Conservation (phyloP, 1,140 invertebrate genomes). For the Lepidostoma basale region DNA sequence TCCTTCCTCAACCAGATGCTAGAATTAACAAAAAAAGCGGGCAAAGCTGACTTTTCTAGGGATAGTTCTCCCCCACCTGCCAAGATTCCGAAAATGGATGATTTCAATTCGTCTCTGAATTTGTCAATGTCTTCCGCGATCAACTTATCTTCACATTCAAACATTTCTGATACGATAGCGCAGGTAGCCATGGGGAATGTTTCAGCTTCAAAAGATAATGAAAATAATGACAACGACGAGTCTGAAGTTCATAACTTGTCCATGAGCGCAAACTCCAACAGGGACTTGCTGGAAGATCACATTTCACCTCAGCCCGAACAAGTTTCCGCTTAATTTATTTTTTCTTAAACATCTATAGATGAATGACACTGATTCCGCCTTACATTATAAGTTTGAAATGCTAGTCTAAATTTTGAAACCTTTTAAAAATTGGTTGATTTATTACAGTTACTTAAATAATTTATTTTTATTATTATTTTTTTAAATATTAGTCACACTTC, state of each 20-base stretch:
- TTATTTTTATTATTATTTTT: too few relatives aligned
- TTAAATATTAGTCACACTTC: too few relatives aligned
- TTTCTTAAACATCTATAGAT: not conserved
- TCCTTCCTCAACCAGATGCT: constrained; percentile 61
- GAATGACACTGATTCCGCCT: not conserved
- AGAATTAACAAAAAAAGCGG: constrained; percentile 59
- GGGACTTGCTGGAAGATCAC: constrained; percentile 20
- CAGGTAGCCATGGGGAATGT: constrained; percentile 57
- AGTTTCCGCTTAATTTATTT: constrained; percentile 7
- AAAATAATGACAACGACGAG: constrained; percentile 27
- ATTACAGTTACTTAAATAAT: too few relatives aligned
- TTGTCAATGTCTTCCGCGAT: constrained; percentile 50
- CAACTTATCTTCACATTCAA: constrained; percentile 51
- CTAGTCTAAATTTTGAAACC: constrained; percentile 8
- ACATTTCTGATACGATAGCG: constrained; percentile 55
- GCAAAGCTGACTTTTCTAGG: constrained; percentile 55
- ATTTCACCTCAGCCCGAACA: constrained; percentile 30
- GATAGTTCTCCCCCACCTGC: constrained; percentile 53
- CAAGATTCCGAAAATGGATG: constrained; percentile 55
- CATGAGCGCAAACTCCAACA: constrained; percentile 18
- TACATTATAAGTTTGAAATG: constrained; percentile 10
- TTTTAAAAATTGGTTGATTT: too few relatives aligned
- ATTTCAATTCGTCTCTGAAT: constrained; percentile 49
- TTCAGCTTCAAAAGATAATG: constrained; percentile 47
- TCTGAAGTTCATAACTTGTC: constrained; percentile 40